phyloP scores from a whole-genome alignment of 2,797 vertebrate species.

The Trachurus trachurus region DNA sequence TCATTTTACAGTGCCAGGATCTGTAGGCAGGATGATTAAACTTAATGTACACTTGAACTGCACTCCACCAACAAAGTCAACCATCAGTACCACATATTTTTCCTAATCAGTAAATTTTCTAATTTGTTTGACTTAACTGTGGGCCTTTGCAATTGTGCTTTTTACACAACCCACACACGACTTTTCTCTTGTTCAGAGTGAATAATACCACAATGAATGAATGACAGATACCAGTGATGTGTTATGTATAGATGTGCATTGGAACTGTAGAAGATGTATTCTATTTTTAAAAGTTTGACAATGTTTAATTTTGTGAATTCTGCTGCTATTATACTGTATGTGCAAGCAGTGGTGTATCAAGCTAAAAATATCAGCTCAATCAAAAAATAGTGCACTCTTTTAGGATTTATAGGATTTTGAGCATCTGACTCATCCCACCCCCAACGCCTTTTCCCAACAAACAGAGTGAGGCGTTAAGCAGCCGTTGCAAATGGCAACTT shows the following conservation, averaged over 20 bases:
- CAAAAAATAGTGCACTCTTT: conserved; percentile 20
- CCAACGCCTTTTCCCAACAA: background rate
- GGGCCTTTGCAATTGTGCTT: background rate
- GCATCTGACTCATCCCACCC: conserved; percentile 1
- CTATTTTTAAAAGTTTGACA: background rate
- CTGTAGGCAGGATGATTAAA: background rate
- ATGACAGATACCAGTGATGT: background rate
- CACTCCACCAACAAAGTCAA: background rate
- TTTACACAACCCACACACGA: background rate
- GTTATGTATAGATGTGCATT: background rate
- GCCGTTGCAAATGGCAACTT: conserved; percentile 39
- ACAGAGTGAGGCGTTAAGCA: conserved; percentile 35
- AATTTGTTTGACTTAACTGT: background rate
- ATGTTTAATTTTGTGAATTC: background rate
- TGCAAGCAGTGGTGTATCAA: background rate
- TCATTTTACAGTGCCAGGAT: background rate
- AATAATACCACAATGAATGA: background rate
- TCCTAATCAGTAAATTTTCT: background rate
- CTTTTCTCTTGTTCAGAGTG: background rate
- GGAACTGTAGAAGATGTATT: background rate
- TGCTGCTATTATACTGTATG: background rate
- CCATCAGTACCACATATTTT: background rate
- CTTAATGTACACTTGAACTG: background rate
- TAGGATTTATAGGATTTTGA: conserved; percentile 24
- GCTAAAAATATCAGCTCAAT: conserved; percentile 8